phyloP scores from a whole-genome alignment of 2,888 invertebrate genomes.

The Camponotus fellah region DNA sequence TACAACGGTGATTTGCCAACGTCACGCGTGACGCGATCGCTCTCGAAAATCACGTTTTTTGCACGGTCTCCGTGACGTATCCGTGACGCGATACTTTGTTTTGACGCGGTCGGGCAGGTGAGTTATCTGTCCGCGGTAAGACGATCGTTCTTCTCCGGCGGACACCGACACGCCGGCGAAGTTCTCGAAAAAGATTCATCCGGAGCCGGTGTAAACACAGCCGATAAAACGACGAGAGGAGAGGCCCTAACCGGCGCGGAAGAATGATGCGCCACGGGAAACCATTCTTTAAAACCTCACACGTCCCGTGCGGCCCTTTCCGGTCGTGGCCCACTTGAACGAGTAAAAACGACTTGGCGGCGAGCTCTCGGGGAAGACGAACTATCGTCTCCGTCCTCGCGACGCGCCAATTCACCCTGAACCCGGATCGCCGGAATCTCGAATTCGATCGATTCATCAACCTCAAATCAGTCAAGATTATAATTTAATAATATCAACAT shows the following conservation, averaged over 20 bases:
- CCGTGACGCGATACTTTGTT: slow-evolving; percentile 78
- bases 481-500: not conserved
- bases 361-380: slow-evolving; percentile 65
- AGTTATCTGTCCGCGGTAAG: slow-evolving; percentile 77
- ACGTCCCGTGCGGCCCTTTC: slow-evolving; percentile 70
- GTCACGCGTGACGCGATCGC: slow-evolving; percentile 48
- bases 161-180: slow-evolving; percentile 76
- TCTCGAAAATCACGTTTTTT: slow-evolving; percentile 64
- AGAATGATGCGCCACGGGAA: slow-evolving; percentile 82
- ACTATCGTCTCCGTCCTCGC: slow-evolving; percentile 62
- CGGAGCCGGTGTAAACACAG: slow-evolving; percentile 80
- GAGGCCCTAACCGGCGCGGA: slow-evolving; percentile 77
- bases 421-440: not conserved
- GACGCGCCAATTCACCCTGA: slow-evolving; percentile 17
- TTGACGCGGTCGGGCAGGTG: slow-evolving; percentile 79
- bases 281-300: slow-evolving; percentile 81
- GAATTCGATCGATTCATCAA: slow-evolving; percentile 19
- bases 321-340: slow-evolving; percentile 69
- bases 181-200: slow-evolving; percentile 80
- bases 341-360: slow-evolving; percentile 73
- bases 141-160: slow-evolving; percentile 78
- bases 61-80: slow-evolving; percentile 47
- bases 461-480: not conserved
- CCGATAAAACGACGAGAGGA: slow-evolving; percentile 79
- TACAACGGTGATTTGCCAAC: slow-evolving; percentile 37